Evolutionary conservation across 2,888 invertebrate species (phyloP).

Genomic region (Thyatira batis): DNA sequence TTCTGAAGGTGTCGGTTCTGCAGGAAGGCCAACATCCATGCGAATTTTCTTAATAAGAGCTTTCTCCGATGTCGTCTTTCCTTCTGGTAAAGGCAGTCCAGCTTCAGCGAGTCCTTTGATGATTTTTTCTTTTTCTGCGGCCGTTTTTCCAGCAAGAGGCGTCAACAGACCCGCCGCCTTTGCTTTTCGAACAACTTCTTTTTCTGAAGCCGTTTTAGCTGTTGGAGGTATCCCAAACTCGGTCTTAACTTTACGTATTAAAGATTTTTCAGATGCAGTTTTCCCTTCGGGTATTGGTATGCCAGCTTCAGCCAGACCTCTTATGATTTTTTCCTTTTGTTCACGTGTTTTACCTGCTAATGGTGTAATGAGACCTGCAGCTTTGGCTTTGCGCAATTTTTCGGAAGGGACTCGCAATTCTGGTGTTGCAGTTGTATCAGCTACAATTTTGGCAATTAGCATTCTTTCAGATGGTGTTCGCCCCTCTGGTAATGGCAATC

Average conservation of each 20-base stretch:
- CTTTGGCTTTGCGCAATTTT: conserved; percentile 20
- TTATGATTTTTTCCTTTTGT: conserved; percentile 22
- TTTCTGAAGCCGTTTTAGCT: conserved; percentile 40
- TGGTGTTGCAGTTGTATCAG: conserved; percentile 6
- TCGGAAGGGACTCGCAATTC: conserved; percentile 9
- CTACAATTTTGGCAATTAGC: conserved; percentile 22
- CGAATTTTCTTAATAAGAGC: conserved; percentile 39
- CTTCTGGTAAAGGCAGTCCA: conserved; percentile 51
- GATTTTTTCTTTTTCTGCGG: conserved; percentile 44
- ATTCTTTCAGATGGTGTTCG: conserved; percentile 23
- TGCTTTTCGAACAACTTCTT: conserved; percentile 38
- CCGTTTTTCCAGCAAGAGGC: conserved; percentile 43
- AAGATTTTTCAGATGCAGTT: conserved; percentile 30
- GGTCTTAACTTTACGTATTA: conserved; percentile 22
- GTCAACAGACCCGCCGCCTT: conserved; percentile 46
- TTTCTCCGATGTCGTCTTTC: conserved; percentile 48
- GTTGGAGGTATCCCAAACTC: conserved; percentile 35
- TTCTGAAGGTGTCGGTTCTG: conserved; percentile 43
- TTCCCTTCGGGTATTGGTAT: conserved; percentile 39
- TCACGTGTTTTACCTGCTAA: conserved; percentile 18
- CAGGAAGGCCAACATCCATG: conserved; percentile 30
- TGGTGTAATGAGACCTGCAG: conserved; percentile 16
- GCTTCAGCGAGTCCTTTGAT: conserved; percentile 42
- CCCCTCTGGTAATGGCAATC: conserved; percentile 16
- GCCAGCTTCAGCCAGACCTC: conserved; percentile 26